Conservation (phyloP, 2,113 vertebrate species). For the Micronycteris hirsuta region DNA sequence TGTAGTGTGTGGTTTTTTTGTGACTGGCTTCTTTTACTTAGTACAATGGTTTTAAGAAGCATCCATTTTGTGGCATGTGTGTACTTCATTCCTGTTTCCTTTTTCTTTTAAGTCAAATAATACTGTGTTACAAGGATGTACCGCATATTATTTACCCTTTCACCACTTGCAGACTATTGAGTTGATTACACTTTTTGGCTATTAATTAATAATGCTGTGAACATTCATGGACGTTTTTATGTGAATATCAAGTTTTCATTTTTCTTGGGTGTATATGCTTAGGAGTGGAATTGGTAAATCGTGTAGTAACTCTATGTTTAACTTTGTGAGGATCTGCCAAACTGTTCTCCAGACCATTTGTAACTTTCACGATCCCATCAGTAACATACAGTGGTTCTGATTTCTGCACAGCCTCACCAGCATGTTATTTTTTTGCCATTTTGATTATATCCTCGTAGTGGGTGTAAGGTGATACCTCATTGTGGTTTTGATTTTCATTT, state of each 20-base stretch:
- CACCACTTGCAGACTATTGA: background rate
- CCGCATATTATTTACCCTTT: background rate
- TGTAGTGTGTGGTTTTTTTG: background rate
- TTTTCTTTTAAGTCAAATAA: background rate
- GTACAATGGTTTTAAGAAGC: background rate
- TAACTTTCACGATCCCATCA: background rate
- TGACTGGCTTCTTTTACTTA: background rate
- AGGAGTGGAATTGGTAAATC: background rate
- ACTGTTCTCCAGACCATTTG: background rate
- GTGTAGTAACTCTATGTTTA: background rate
- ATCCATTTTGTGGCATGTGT: background rate
- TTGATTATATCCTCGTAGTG: background rate
- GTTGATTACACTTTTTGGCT: background rate
- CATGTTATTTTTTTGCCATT: background rate
- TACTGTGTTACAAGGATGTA: background rate
- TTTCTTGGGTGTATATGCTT: background rate
- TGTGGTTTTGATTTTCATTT: background rate
- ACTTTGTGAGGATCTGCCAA: background rate
- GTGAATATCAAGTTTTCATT: background rate
- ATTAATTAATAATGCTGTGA: background rate
- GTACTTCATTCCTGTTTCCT: background rate
- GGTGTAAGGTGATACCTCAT: background rate
- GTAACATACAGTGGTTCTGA: background rate
- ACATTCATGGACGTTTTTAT: background rate
- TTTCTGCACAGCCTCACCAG: background rate